Conservation (phyloP, 2,888 invertebrate species). For the Drosophila bunnanda region DNA sequence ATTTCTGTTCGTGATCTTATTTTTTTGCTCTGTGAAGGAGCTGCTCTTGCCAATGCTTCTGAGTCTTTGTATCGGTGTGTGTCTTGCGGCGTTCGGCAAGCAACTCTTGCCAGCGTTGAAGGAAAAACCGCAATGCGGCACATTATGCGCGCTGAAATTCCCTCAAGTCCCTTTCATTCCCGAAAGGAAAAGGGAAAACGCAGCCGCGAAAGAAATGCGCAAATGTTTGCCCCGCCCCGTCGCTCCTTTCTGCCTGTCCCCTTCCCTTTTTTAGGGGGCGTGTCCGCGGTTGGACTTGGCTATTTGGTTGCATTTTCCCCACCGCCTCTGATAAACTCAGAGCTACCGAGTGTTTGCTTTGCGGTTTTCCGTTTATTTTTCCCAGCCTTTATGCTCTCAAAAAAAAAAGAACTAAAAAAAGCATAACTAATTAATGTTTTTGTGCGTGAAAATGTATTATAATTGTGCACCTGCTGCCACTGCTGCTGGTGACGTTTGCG, state of each 20-base stretch:
- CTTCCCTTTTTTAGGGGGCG: slow-evolving; percentile 5
- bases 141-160: slow-evolving; percentile 79
- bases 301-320: slow-evolving; percentile 42
- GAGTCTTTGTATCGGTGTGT: slow-evolving; percentile 33
- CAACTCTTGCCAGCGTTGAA: slow-evolving; percentile 64
- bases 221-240: slow-evolving; percentile 55
- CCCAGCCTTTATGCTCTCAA: slow-evolving; percentile 2
- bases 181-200: slow-evolving; percentile 55
- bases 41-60: slow-evolving; percentile 40
- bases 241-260: not conserved
- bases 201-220: slow-evolving; percentile 70
- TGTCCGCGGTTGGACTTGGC: slow-evolving; percentile 37
- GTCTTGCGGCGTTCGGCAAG: slow-evolving; percentile 59
- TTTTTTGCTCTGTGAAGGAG: slow-evolving; percentile 27
- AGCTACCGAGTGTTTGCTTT: slow-evolving; percentile 38
- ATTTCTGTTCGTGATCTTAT: not conserved
- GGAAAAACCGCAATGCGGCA: slow-evolving; percentile 82
- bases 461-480: slow-evolving; percentile 47
- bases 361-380: slow-evolving; percentile 28
- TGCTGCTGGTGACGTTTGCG: slow-evolving; percentile 27
- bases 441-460: slow-evolving; percentile 49
- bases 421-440: slow-evolving; percentile 66
- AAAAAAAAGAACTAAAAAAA: slow-evolving; percentile 21
- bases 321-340: slow-evolving; percentile 45
- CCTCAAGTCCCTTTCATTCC: slow-evolving; percentile 63